Base-by-base conservation (phyloP, 1,140 invertebrate genomes). In the Megalonaias nervosa region DNA sequence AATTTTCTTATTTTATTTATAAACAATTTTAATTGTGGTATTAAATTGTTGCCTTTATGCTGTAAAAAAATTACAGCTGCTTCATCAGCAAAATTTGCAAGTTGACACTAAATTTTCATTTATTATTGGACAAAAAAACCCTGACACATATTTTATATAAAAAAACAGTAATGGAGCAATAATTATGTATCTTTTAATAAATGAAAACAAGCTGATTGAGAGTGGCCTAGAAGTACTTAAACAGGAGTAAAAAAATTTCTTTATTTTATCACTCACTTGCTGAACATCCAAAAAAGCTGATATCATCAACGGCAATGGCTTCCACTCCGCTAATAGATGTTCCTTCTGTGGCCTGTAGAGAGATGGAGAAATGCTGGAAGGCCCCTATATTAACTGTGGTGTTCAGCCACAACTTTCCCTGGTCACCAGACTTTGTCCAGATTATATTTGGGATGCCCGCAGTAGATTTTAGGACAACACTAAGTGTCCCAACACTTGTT, bases 221-320 rank as follows among this genome's bases (percentile, higher is more conserved):
- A 48, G 38, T 4, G 38, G 9, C 38, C 6, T 48, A 48, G 6
- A 48, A 48, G 38, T 48, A 11, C 11, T 48, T 48, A 48, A 48
- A 48, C 0, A 48, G 38, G 38, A 48, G 11, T 48, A 48, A 48
- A 48, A 9, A 48, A 48, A 48, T 0, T 67, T 38, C 5, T 38
- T 48, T 48, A 48, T 48, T 48, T 48, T 48, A 6, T 48, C 38
- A 72, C 75, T 77, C 80, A 85, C 81, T 74, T 74, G 82, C 75
- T 58, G 74, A 64, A 79, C 86, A 85, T 57, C 83, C 83, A 31
- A 74, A 70, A 57, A 87, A 81, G 12, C 56, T 48, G 26, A 89
- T 82, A 69, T 89, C 87, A 80, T 90, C 89, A 74, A 90, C 81
- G 17, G 86, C 84, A 59, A 89, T 85, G 75, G 86, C 86, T 56